Evolutionary conservation across 1,140 invertebrate genomes (phyloP), one percentile per base, ranked within the genome.

Genomic region (Andrena cerasifolii): DNA sequence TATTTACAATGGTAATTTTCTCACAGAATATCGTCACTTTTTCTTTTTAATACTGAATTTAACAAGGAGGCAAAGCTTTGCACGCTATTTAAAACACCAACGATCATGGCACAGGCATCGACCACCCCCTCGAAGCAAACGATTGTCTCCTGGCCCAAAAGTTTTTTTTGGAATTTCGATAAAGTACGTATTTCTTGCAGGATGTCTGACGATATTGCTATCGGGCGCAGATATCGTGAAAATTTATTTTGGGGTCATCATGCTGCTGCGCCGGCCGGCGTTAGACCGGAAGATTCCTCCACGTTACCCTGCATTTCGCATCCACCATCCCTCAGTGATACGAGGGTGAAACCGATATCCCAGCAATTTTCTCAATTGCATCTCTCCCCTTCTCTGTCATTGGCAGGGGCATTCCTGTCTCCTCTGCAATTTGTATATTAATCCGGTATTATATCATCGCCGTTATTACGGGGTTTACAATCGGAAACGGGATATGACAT

Each of bases 301-400:
- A 14, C 81, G 63, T 45, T 73, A 65, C 67, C 61, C 31, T 26
- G 43, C 54, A 68, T 59, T 65, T 58, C 65, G 43, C 36, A 56
- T 68, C 28, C 43, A 28, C 54, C 56, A 45, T 78, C 24, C 54
- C 67, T 47, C n/a, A 43, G 10, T 43, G 59, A 67, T 43, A 21
- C 49, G 59, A 68, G 67, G 80, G 80, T 78, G 80, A 78, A 83
- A 83, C 63, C 75, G 82, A 83, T 82, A 83, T 66, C 24, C 51
- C 47, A 67, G 80, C 82, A 83, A 83, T 83, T 83, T 83, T 82
- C 82, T 83, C 82, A 74, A 83, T 83, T 83, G 82, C 75, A 68
- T 68, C 62, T n/a, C 67, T 40, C 49, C 53, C 45, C 72, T 40
- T 14, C 26, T 16, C 73, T 72, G 45, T 61, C 63, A 47, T 36